Conservation (phyloP, 1,140 invertebrate genomes). For the Centruroides sculpturatus region DNA sequence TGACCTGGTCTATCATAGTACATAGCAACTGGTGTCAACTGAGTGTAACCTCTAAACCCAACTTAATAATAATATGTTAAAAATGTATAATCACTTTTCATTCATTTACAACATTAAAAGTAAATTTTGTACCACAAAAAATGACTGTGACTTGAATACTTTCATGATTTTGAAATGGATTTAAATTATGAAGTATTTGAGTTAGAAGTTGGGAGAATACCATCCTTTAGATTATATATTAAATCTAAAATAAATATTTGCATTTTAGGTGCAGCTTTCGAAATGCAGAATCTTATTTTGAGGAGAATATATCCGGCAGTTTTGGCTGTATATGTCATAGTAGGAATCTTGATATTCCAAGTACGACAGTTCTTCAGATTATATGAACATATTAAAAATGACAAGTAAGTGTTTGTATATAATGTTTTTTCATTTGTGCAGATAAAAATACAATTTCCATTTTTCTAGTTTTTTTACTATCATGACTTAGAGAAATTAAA, state of each 20-base stretch:
- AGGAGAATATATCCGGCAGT: slow-evolving; percentile 84
- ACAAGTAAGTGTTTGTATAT: slow-evolving; percentile 53
- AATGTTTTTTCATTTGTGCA: too few relatives aligned
- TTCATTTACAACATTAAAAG: too few relatives aligned
- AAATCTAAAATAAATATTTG: not conserved
- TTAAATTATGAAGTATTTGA: not conserved
- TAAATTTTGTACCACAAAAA: too few relatives aligned
- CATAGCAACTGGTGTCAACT: too few relatives aligned
- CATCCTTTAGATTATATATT: not conserved
- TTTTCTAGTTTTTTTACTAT: too few relatives aligned
- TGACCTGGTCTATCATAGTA: too few relatives aligned
- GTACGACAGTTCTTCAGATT: slow-evolving; percentile 82
- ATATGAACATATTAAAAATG: slow-evolving; percentile 98
- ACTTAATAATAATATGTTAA: too few relatives aligned
- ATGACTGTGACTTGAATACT: too few relatives aligned
- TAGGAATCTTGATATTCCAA: slow-evolving; percentile 55
- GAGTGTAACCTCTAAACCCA: too few relatives aligned
- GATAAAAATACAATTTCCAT: too few relatives aligned
- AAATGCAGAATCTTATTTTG: slow-evolving; percentile 57
- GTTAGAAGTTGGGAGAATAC: not conserved
- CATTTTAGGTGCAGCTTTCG: slow-evolving; percentile 44
- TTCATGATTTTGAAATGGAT: not conserved
- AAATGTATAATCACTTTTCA: too few relatives aligned
- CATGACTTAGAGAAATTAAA: too few relatives aligned
- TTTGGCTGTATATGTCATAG: slow-evolving; percentile 49